A percentile compares a stretch with the other conserved stretches of the same genome.
Evolutionary conservation across 2,797 vertebrate genomes (phyloP).

Genomic region (Hybognathus amarus): DNA sequence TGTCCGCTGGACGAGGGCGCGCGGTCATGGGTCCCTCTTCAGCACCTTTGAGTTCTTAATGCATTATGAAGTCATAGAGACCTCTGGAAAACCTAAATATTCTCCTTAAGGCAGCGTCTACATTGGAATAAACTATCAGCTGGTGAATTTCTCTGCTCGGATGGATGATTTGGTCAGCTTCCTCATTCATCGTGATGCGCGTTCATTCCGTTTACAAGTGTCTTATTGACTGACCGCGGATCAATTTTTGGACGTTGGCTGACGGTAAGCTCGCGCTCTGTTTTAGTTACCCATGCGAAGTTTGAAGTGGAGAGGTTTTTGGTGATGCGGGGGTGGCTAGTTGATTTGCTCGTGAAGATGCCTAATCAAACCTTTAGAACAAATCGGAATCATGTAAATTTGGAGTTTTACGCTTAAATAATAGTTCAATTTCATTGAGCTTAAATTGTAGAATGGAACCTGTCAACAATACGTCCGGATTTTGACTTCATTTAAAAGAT

Average conservation of each 20-base stretch:
- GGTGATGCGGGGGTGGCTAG: conserved; percentile 55
- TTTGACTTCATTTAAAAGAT: not conserved
- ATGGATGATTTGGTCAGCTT: conserved; percentile 53
- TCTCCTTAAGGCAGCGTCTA: conserved; percentile 8
- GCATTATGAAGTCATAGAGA: conserved; percentile 48
- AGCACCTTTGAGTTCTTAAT: conserved; percentile 26
- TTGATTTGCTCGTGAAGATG: conserved; percentile 43
- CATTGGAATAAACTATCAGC: conserved; percentile 47
- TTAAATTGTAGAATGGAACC: not conserved
- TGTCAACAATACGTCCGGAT: not conserved
- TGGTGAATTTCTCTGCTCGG: conserved; percentile 17
- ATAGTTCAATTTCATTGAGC: not conserved
- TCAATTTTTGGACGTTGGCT: conserved; percentile 49
- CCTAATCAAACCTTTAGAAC: not conserved
- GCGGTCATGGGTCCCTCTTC: conserved; percentile 42
- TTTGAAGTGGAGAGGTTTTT: conserved; percentile 47
- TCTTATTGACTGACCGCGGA: conserved; percentile 43
- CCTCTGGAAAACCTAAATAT: conserved; percentile 3
- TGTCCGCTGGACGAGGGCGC: conserved; percentile 41
- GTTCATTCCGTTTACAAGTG: conserved; percentile 23
- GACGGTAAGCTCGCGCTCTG: conserved; percentile 54
- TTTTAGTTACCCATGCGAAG: conserved; percentile 43
- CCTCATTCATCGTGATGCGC: conserved; percentile 53
- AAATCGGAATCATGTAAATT: not conserved
- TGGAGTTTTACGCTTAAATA: not conserved